Conservation (phyloP, 2,888 invertebrate species). For the Andrena bucephala region DNA sequence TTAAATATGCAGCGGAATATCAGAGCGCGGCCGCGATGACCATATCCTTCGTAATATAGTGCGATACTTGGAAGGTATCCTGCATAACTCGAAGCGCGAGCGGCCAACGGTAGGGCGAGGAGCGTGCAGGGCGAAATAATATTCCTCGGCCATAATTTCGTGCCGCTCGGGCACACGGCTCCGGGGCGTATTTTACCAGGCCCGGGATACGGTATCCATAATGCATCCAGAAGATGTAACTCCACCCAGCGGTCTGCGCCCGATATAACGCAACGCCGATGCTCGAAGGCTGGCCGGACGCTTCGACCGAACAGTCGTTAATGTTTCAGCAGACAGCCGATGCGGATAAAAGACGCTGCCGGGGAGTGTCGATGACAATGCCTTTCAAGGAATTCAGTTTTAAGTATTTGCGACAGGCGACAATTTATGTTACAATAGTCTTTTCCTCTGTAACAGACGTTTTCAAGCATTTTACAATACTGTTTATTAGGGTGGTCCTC, state of each 20-base stretch:
- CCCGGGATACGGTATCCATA: constrained; percentile 63
- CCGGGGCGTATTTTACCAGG: constrained; percentile 67
- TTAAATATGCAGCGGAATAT: constrained; percentile 72
- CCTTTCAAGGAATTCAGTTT: neutral
- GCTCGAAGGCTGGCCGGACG: constrained; percentile 41
- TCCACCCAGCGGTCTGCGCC: constrained; percentile 32
- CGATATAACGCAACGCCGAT: constrained; percentile 56
- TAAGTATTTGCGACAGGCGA: neutral
- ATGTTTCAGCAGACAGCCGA: constrained; percentile 38
- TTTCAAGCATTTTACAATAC: too few relatives aligned
- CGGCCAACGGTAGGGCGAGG: constrained; percentile 45
- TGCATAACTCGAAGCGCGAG: constrained; percentile 61
- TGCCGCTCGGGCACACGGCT: constrained; percentile 53
- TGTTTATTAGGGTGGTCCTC: too few relatives aligned
- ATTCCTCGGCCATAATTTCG: constrained; percentile 71
- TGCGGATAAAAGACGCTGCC: constrained; percentile 5
- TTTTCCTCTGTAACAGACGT: too few relatives aligned
- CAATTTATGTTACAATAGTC: too few relatives aligned
- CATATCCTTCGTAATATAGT: constrained; percentile 67
- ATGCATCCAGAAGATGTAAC: constrained; percentile 66
- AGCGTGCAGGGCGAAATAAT: constrained; percentile 66
- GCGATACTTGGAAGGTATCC: constrained; percentile 65
- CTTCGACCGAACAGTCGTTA: constrained; percentile 43
- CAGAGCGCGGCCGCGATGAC: constrained; percentile 65
- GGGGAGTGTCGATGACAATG: constrained; percentile 24